Evolutionary conservation across 1,140 invertebrate genomes (phyloP).

Genomic region (Spodoptera litura): DNA sequence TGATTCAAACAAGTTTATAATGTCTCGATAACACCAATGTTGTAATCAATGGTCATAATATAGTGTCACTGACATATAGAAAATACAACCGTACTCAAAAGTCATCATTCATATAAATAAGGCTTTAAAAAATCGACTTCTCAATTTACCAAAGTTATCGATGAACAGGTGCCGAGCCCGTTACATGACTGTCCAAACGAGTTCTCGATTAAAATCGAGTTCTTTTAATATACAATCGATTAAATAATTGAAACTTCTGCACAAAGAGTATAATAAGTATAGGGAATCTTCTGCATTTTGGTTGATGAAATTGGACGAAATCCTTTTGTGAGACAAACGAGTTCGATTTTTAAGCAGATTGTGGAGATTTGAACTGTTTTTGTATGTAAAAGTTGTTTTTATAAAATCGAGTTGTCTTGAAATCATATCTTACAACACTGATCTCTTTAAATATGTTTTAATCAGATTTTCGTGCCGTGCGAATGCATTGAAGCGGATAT

Average conservation of each 20-base stretch:
- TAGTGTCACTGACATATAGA: slow-evolving; percentile 40
- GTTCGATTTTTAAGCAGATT: slow-evolving; percentile 34
- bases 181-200: slow-evolving; percentile 55
- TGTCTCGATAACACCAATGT: slow-evolving; percentile 45
- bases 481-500: background rate
- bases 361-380: background rate
- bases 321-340: slow-evolving; percentile 25
- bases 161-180: slow-evolving; percentile 61
- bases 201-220: slow-evolving; percentile 55
- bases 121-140: background rate
- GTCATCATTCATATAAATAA: background rate
- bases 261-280: too few relatives aligned
- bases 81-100: slow-evolving; percentile 35
- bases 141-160: slow-evolving; percentile 46
- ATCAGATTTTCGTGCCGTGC: background rate
- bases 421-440: background rate
- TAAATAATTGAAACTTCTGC: slow-evolving; percentile 36
- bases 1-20: slow-evolving; percentile 27
- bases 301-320: background rate
- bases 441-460: background rate
- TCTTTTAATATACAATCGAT: slow-evolving; percentile 57
- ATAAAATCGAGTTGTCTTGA: background rate
- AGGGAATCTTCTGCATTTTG: slow-evolving; percentile 23
- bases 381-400: slow-evolving; percentile 11
- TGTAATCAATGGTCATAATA: slow-evolving; percentile 44